phyloP scores from a whole-genome alignment of 2,797 vertebrate genomes.

The Hydrophis major region DNA sequence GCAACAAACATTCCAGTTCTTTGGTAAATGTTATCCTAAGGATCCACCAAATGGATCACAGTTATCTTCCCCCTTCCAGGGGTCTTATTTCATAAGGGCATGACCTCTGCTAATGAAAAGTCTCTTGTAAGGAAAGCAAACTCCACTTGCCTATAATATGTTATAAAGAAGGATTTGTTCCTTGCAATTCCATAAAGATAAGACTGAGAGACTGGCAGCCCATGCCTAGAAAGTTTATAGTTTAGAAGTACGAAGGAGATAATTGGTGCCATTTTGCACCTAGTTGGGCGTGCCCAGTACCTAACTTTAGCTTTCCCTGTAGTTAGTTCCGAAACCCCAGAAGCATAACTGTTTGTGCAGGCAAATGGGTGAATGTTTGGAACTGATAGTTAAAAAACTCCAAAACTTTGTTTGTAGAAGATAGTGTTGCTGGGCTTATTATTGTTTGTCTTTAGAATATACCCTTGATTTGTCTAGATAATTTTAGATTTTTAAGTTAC shows the following conservation, averaged over 20 bases:
- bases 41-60: background rate
- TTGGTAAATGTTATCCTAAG: background rate
- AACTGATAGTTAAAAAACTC: background rate
- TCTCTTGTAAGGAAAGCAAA: background rate
- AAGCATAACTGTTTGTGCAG: background rate
- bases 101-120: background rate
- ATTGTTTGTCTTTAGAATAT: background rate
- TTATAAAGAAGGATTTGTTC: background rate
- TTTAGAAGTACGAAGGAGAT: background rate
- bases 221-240: background rate
- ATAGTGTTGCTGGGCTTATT: background rate
- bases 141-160: background rate
- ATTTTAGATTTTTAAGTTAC: background rate
- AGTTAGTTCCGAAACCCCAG: background rate
- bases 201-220: background rate
- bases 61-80: background rate
- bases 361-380: background rate
- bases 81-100: background rate
- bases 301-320: background rate
- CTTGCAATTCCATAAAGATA: background rate
- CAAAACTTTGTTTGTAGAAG: background rate
- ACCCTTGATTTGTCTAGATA: background rate
- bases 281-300: background rate
- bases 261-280: background rate
- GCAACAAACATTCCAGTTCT: background rate